These are phyloP conservation scores for Netelia virgata DNA, from an alignment of 2,888 invertebrate species.

Conservation along the genomic window DNA sequence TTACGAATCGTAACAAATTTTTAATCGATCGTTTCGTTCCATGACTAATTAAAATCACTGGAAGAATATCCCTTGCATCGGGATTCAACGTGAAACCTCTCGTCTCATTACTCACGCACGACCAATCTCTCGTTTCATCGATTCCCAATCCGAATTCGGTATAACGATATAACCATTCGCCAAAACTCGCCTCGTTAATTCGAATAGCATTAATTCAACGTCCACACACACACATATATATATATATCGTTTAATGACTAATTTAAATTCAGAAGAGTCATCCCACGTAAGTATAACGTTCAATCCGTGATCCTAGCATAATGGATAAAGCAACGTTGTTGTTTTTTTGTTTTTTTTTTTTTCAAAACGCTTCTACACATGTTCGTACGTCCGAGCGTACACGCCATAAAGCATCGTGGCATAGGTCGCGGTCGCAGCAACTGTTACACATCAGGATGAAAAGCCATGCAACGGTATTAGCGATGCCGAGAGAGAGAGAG, in stretches of 20 bases:
- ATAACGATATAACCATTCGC: background rate
- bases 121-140: background rate
- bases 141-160: background rate
- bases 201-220: background rate
- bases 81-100: too few relatives aligned
- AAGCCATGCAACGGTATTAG: conserved; percentile 13
- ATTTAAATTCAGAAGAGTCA: too few relatives aligned
- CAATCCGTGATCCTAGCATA: background rate
- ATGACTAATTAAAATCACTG: too few relatives aligned
- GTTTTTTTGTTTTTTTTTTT: background rate
- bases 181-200: background rate
- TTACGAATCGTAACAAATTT: too few relatives aligned
- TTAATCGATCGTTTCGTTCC: too few relatives aligned
- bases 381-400: background rate
- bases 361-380: conserved; percentile 5
- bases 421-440: conserved; percentile 33
- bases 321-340: conserved; percentile 1
- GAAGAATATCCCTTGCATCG: too few relatives aligned
- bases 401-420: conserved; percentile 16
- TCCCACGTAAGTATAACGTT: background rate
- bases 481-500: background rate
- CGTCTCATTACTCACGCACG: too few relatives aligned
- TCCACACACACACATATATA: background rate
- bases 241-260: too few relatives aligned
- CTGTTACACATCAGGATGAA: conserved; percentile 34